phyloP scores from a whole-genome alignment of 2,888 invertebrate genomes.

The Pseudoips prasinana region DNA sequence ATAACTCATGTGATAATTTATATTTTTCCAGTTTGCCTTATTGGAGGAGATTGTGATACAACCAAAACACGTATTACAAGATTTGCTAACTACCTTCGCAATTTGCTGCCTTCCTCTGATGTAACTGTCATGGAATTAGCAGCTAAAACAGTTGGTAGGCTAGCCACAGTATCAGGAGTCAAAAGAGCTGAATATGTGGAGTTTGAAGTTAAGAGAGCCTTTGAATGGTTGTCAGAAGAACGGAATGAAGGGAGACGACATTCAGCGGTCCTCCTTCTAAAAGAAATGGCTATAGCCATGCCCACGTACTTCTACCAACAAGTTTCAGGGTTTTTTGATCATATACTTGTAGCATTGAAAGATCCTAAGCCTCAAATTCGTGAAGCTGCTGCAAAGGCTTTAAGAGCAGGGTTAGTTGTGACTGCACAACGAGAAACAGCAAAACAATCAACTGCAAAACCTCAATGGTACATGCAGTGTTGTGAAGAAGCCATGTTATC shows the following conservation, averaged over 20 bases:
- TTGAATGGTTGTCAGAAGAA: conserved; percentile 97
- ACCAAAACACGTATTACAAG: conserved; percentile 94
- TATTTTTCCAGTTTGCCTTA: conserved; percentile 89
- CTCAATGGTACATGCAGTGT: conserved; percentile 96
- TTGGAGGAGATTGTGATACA: conserved; percentile 96
- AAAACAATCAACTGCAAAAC: conserved; percentile 93
- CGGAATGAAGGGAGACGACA: conserved; percentile 95
- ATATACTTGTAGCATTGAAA: conserved; percentile 94
- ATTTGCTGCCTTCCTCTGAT: conserved; percentile 94
- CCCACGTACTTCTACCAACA: conserved; percentile 99
- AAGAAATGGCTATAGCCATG: conserved; percentile 96
- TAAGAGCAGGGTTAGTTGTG: conserved; percentile 96
- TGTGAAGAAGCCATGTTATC: conserved; percentile 93
- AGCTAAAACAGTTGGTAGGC: conserved; percentile 95
- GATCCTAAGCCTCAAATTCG: conserved; percentile 95
- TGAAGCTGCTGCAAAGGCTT: conserved; percentile 95
- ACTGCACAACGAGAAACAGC: conserved; percentile 98
- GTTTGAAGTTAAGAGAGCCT: conserved; percentile 97
- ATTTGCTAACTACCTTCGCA: conserved; percentile 96
- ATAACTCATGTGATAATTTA: neutral
- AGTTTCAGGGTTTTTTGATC: conserved; percentile 95
- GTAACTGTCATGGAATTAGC: conserved; percentile 97
- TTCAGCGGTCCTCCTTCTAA: conserved; percentile 94
- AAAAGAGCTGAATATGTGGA: conserved; percentile 99
- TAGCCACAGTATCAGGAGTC: conserved; percentile 95